Evolutionary conservation across 1,140 invertebrate species (phyloP).

Genomic region (Leguminivora glycinivorella): DNA sequence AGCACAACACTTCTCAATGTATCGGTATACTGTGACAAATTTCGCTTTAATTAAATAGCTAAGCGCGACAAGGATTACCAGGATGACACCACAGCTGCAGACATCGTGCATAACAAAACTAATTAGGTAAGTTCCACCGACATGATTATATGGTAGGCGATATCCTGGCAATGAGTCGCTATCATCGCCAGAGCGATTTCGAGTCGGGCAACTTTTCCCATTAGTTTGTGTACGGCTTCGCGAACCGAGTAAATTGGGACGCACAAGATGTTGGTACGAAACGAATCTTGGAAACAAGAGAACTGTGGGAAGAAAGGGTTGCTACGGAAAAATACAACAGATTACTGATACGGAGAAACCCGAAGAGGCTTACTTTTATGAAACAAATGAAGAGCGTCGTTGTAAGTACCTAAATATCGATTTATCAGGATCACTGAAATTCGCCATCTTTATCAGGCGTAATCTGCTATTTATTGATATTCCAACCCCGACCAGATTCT

Average conservation of each 20-base stretch:
- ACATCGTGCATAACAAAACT: conserved; percentile 3
- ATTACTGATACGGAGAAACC: not conserved
- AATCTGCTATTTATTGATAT: too few species aligned
- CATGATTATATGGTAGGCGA: conserved; percentile 29
- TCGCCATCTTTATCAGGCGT: too few species aligned
- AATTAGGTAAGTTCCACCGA: conserved; percentile 24
- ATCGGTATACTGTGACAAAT: not conserved
- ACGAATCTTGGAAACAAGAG: conserved; percentile 16
- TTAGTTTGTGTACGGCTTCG: conserved; percentile 36
- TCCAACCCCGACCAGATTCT: too few species aligned
- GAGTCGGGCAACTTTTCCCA: conserved; percentile 51
- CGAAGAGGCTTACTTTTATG: too few species aligned
- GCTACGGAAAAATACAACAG: not conserved
- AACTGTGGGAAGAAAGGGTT: conserved; percentile 4
- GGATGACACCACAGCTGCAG: conserved; percentile 16
- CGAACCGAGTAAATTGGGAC: conserved; percentile 30
- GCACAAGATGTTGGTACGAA: conserved; percentile 34
- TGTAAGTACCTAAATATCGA: too few species aligned
- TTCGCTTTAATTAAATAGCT: not conserved
- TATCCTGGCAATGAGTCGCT: conserved; percentile 36
- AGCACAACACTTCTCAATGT: too few species aligned
- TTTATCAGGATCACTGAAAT: too few species aligned
- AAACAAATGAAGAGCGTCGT: too few species aligned
- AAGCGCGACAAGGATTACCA: conserved; percentile 8
- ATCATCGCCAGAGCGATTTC: conserved; percentile 35